Percentiles rank a stretch among this genome's conserved stretches.
These are phyloP conservation scores for Leptopilina clavipes DNA, from an alignment of 1,140 invertebrate species.

Conservation along the genomic window DNA sequence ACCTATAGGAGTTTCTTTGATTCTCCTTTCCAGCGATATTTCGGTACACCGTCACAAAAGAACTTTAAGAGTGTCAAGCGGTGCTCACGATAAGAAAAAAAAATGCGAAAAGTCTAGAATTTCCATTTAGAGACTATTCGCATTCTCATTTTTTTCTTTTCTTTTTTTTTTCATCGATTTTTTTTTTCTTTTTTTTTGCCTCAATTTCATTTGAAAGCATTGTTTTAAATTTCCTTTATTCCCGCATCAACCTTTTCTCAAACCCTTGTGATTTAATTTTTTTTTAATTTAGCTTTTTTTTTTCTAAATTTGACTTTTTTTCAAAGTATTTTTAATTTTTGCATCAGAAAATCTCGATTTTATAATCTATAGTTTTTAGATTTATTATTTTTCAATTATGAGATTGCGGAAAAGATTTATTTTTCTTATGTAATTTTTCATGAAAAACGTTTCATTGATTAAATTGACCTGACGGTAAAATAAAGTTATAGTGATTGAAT, in stretches of 20 bases:
- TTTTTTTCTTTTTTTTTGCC: slow-evolving; percentile 12
- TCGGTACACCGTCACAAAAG: slow-evolving; percentile 78
- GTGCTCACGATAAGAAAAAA: slow-evolving; percentile 42
- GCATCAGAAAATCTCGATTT: too few relatives aligned
- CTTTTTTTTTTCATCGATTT: slow-evolving; percentile 37
- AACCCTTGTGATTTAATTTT: background rate
- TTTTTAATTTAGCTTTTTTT: background rate
- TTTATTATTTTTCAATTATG: background rate
- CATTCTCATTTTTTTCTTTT: slow-evolving; percentile 24
- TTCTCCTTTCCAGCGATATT: slow-evolving; percentile 88
- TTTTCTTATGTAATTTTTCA: slow-evolving; percentile 29
- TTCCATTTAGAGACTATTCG: slow-evolving; percentile 6
- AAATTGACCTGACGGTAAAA: slow-evolving; percentile 26
- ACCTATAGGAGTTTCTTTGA: slow-evolving; percentile 88
- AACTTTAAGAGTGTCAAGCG: slow-evolving; percentile 40
- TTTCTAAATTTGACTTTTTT: background rate
- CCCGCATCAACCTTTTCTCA: background rate
- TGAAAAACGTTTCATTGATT: slow-evolving; percentile 18
- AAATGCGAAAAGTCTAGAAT: slow-evolving; percentile 33
- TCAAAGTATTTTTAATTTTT: too few relatives aligned
- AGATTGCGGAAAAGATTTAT: slow-evolving; percentile 2
- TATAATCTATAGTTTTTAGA: too few relatives aligned
- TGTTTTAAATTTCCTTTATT: slow-evolving; percentile 3
- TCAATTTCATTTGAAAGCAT: background rate
- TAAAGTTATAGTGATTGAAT: slow-evolving; percentile 13